phyloP scores from a whole-genome alignment of 1,140 invertebrate species.

The Coenobita brevimanus region DNA sequence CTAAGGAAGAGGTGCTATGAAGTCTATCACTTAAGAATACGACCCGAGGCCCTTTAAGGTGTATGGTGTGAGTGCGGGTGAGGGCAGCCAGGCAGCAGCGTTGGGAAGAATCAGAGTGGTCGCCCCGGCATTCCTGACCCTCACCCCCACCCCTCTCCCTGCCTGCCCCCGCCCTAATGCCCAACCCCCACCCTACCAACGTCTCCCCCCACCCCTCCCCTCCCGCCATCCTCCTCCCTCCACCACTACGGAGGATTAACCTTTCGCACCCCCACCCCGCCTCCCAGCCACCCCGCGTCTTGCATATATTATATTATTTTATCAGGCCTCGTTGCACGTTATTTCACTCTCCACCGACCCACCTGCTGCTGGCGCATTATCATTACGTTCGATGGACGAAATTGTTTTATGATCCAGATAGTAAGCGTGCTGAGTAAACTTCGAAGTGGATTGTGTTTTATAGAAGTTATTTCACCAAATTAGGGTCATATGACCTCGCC shows the following conservation, averaged over 20 bases:
- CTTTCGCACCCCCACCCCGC: constrained; percentile 32
- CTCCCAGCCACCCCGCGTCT: background rate
- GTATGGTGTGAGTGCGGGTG: too few species aligned
- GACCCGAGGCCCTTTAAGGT: too few species aligned
- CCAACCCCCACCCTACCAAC: too few species aligned
- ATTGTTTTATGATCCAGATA: background rate
- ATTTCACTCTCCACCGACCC: background rate
- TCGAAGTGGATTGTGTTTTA: constrained; percentile 4
- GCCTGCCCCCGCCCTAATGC: too few species aligned
- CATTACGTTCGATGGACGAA: too few species aligned
- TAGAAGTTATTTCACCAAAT: constrained; percentile 32
- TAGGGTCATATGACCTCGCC: constrained; percentile 27
- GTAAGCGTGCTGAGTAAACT: background rate
- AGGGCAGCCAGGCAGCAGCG: too few species aligned
- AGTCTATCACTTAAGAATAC: too few species aligned
- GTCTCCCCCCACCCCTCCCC: background rate
- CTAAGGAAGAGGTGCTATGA: too few species aligned
- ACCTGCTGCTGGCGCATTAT: background rate
- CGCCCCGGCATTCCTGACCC: too few species aligned
- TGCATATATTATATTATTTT: constrained; percentile 38
- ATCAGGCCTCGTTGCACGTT: background rate
- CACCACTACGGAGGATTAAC: background rate
- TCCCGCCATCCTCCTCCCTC: background rate
- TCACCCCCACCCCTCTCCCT: too few species aligned
- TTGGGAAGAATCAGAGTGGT: too few species aligned